Evolutionary conservation across 1,140 invertebrate species (phyloP).

Genomic region (Drosophila suzukii): DNA sequence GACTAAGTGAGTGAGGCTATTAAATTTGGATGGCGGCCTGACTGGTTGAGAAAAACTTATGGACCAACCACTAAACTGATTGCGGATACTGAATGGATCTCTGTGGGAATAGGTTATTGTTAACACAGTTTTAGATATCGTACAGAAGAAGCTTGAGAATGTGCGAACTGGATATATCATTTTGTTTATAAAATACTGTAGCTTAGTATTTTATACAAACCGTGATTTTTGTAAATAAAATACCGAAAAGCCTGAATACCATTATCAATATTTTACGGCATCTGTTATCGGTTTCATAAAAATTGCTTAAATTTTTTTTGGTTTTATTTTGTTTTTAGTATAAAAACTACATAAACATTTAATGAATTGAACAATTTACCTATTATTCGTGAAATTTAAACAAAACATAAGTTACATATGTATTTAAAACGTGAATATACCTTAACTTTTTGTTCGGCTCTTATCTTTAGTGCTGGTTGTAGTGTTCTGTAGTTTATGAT

Average conservation of each 20-base stretch:
- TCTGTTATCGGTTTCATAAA: slow-evolving; percentile 7
- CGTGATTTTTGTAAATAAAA: background rate
- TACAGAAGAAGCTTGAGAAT: background rate
- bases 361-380: background rate
- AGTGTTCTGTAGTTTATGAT: background rate
- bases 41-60: too few relatives aligned
- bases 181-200: background rate
- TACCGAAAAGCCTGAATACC: slow-evolving; percentile 2
- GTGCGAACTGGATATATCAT: background rate
- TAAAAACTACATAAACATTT: background rate
- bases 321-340: slow-evolving; percentile 25
- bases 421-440: background rate
- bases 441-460: background rate
- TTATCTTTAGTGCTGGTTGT: background rate
- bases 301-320: slow-evolving; percentile 9
- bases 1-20: too few relatives aligned
- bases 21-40: too few relatives aligned
- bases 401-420: background rate
- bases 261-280: slow-evolving; percentile 8
- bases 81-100: too few relatives aligned
- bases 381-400: background rate
- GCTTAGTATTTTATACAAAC: background rate
- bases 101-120: too few relatives aligned
- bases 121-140: background rate
- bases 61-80: too few relatives aligned